Conservation (phyloP, 2,888 invertebrate genomes). For the Melinaea marsaeus region DNA sequence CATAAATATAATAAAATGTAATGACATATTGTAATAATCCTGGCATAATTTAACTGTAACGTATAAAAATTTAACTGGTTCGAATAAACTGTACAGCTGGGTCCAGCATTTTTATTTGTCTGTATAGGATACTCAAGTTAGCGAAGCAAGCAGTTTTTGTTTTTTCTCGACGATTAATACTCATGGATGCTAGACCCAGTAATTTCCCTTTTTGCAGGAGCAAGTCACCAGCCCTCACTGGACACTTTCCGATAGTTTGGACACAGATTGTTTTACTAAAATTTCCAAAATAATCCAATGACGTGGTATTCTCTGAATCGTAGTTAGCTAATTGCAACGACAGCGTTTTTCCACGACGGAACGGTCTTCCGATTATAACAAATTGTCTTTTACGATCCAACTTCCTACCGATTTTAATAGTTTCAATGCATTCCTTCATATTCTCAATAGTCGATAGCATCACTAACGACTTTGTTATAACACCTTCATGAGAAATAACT, state of each 20-base stretch:
- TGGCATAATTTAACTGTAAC: slow-evolving; percentile 23
- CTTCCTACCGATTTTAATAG: slow-evolving; percentile 43
- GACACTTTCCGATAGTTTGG: slow-evolving; percentile 49
- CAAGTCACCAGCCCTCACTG: slow-evolving; percentile 60
- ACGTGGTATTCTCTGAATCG: slow-evolving; percentile 23
- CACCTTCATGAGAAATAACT: slow-evolving; percentile 48
- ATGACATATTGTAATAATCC: neutral
- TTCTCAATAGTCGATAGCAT: slow-evolving; percentile 52
- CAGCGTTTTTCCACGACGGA: slow-evolving; percentile 43
- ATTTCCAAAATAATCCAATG: slow-evolving; percentile 28
- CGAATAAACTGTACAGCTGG: slow-evolving; percentile 26
- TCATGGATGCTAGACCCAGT: slow-evolving; percentile 56
- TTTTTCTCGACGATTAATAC: slow-evolving; percentile 40
- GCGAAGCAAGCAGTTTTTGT: slow-evolving; percentile 53
- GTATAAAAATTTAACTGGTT: neutral
- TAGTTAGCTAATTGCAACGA: slow-evolving; percentile 53
- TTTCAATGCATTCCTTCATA: slow-evolving; percentile 47
- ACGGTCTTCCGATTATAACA: slow-evolving; percentile 51
- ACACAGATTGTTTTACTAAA: slow-evolving; percentile 51
- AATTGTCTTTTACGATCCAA: slow-evolving; percentile 18
- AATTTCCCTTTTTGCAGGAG: slow-evolving; percentile 51
- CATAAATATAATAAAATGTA: neutral
- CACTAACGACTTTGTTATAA: slow-evolving; percentile 50
- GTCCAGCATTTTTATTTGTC: slow-evolving; percentile 44
- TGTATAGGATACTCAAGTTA: slow-evolving; percentile 42